These are phyloP conservation scores for Odocoileus hemionus DNA, from an alignment of 2,113 vertebrate species.

Conservation along the genomic window DNA sequence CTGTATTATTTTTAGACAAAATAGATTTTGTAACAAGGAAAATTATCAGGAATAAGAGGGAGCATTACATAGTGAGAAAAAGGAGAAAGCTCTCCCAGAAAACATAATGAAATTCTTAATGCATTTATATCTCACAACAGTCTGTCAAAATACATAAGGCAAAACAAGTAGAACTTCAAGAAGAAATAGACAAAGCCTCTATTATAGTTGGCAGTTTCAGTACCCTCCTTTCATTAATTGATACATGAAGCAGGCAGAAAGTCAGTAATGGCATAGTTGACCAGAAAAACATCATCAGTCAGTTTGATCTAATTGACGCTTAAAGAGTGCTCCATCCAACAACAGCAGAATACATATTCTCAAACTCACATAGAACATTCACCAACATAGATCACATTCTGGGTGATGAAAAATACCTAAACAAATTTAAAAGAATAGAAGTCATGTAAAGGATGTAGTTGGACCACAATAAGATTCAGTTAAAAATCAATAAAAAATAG, in stretches of 20 bases:
- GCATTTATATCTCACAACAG: background rate
- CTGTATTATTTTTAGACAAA: constrained; percentile 8
- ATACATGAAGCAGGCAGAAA: constrained; percentile 23
- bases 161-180: background rate
- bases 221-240: background rate
- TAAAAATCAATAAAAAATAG: background rate
- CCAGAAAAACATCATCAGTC: background rate
- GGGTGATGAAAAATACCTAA: background rate
- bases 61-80: background rate
- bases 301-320: background rate
- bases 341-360: background rate
- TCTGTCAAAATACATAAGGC: background rate
- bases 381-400: background rate
- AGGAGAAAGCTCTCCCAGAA: background rate
- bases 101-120: background rate
- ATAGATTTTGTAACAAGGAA: background rate
- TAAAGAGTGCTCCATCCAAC: background rate
- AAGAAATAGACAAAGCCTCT: background rate
- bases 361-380: background rate
- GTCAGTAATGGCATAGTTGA: background rate
- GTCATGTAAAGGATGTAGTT: background rate
- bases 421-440: background rate
- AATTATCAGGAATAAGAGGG: background rate
- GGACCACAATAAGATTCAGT: background rate
- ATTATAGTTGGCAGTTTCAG: background rate